Evolutionary conservation across 2,888 invertebrate species (phyloP), one percentile per base, ranked within the genome.

Genomic region (Chirona hameri): DNA sequence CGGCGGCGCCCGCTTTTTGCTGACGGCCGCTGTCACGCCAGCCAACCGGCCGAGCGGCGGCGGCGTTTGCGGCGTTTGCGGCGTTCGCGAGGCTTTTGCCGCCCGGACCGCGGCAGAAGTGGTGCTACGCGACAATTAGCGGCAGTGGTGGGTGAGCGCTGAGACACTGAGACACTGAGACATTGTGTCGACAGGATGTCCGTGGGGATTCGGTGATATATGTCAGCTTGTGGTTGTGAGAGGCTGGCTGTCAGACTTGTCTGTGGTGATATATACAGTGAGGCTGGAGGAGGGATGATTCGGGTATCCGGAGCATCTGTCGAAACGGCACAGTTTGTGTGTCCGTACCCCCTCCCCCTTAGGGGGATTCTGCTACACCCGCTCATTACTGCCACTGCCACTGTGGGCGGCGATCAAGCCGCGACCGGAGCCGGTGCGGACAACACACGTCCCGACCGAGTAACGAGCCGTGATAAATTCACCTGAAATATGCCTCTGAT

Each of bases 1-100:
- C 29, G 15, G 39, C 39, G 24, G 0, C 39, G 24, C 39, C 27
- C 39, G 21, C 39, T 76, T 76, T 76, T 76, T 76, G 76, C 39
- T 76, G 76, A 76, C 39, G 27, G 46, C 24, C 9, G 46, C 76
- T n/a, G 76, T 39, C 76, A 76, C 76, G 76, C 76, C 39, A 76
- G 31, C 27, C 39, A 9, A 3, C 9, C 65, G n/a, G 65, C 65
- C n/a, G n/a, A 9, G 4, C 39, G 39, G 72, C 72, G 76, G 39
- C 46, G 21, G 24, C 46, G 76, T 76, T 39, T 39, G 72, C 29
- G 69, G 72, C 72, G 29, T 15, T 72, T 72, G 27, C 31, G 18
- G 72, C 72, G 29, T 76, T 9, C 76, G 46, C 46, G 24, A 24
- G 46, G 24, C 46, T 5, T 9, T 24, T 31, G 72, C 31, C 72